Percentiles rank a stretch among this genome's conserved stretches.
These are phyloP conservation scores for Zosterops japonicus DNA, from an alignment of 2,113 vertebrate species.

Conservation along the genomic window DNA sequence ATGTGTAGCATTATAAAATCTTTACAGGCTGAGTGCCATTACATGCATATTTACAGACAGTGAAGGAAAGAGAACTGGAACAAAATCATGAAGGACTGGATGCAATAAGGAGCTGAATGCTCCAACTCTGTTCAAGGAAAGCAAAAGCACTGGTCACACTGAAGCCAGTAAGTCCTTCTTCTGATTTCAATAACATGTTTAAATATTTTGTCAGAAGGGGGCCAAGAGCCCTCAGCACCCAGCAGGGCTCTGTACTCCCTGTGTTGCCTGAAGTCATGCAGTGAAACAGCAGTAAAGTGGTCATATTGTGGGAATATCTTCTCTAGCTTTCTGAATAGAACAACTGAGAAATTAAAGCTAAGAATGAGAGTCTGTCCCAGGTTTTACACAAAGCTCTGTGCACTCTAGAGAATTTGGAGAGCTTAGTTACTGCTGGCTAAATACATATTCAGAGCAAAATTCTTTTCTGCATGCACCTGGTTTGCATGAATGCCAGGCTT, in stretches of 20 bases:
- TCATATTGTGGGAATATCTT: background rate
- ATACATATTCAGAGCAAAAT: conserved; percentile 28
- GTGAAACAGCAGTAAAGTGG: background rate
- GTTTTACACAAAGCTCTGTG: conserved; percentile 10
- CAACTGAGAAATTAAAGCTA: background rate
- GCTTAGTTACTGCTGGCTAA: conserved; percentile 13
- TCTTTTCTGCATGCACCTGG: conserved; percentile 39
- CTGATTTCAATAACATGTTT: background rate
- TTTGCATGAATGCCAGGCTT: conserved; percentile 42
- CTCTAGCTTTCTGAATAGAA: background rate
- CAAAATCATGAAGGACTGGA: background rate
- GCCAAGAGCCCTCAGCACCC: background rate
- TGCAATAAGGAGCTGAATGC: background rate
- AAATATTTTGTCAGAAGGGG: background rate
- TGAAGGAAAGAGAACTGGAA: background rate
- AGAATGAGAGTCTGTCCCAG: background rate
- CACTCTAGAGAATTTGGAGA: background rate
- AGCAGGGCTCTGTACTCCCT: background rate
- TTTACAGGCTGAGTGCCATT: background rate
- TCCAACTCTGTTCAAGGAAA: background rate
- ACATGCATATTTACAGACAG: background rate
- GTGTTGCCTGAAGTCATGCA: background rate
- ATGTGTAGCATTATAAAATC: background rate
- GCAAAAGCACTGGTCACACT: background rate
- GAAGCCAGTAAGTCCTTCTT: background rate